Conservation (phyloP, 2,797 vertebrate species). For the Triplophysa bombifrons region DNA sequence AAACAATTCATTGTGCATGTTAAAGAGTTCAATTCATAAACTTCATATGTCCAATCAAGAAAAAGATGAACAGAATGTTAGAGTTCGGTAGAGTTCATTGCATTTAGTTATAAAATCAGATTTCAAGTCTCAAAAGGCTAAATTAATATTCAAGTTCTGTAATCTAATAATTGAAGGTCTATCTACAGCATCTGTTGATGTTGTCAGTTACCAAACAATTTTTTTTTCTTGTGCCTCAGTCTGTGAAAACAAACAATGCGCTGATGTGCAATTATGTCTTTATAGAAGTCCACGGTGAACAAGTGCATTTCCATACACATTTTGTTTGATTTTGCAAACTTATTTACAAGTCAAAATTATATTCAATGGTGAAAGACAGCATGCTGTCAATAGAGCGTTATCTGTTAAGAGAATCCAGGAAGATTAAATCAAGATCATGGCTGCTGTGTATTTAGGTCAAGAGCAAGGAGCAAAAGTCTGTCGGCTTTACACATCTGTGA, state of each 20-base stretch:
- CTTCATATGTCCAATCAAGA: too few relatives aligned
- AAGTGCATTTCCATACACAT: not conserved
- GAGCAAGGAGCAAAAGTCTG: slow-evolving; percentile 45
- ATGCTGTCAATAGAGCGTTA: not conserved
- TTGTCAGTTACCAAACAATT: not conserved
- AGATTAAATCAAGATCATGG: slow-evolving; percentile 34
- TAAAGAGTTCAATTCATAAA: too few relatives aligned
- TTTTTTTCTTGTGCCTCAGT: not conserved
- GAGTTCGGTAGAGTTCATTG: too few relatives aligned
- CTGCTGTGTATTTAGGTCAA: slow-evolving; percentile 52
- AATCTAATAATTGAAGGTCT: not conserved
- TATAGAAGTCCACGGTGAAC: not conserved
- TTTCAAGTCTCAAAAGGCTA: not conserved
- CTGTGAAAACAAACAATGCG: not conserved
- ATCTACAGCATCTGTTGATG: not conserved
- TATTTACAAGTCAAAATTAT: not conserved
- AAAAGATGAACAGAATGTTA: too few relatives aligned
- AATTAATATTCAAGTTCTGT: not conserved
- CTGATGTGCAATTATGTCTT: not conserved
- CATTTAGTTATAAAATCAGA: too few relatives aligned
- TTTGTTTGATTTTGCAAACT: not conserved
- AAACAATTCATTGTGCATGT: too few relatives aligned
- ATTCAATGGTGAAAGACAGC: not conserved
- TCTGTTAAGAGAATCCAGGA: slow-evolving; percentile 10
- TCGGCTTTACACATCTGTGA: slow-evolving; percentile 31